Conservation (phyloP, 2,113 vertebrate species). For the Sapayoa aenigma region DNA sequence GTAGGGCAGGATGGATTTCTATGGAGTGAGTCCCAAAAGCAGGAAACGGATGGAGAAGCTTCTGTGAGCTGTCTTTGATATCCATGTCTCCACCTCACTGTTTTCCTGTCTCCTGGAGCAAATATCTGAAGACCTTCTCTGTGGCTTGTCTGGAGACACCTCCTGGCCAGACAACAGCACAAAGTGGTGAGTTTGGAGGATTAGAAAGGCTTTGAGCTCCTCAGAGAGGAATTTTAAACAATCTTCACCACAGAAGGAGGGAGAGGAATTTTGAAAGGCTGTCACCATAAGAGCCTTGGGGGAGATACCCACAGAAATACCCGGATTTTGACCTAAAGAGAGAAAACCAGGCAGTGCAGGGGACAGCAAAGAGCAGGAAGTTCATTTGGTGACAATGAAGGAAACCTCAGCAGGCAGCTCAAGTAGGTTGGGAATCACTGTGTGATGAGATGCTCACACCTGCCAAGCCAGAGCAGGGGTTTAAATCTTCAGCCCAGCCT, state of each 20-base stretch:
- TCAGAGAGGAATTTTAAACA: no score
- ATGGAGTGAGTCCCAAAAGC: not conserved
- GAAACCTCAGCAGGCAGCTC: not conserved
- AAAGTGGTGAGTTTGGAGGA: not conserved
- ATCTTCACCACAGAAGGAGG: not conserved
- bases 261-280: no score
- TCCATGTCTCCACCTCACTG: not conserved
- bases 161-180: not conserved
- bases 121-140: not conserved
- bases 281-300: not conserved
- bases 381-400: not conserved
- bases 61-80: not conserved
- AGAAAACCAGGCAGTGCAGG: not conserved
- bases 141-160: not conserved
- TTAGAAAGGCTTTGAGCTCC: not conserved
- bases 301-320: not conserved
- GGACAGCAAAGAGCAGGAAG: not conserved
- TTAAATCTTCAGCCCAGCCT: not conserved
- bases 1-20: not conserved
- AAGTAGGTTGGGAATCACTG: not conserved
- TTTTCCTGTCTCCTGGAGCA: not conserved
- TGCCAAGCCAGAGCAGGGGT: not conserved
- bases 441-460: not conserved
- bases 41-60: not conserved
- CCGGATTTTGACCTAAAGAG: not conserved